A percentile compares a stretch with the other conserved stretches of the same genome.
phyloP scores from a whole-genome alignment of 2,113 vertebrate species.

The Paralichthys olivaceus region DNA sequence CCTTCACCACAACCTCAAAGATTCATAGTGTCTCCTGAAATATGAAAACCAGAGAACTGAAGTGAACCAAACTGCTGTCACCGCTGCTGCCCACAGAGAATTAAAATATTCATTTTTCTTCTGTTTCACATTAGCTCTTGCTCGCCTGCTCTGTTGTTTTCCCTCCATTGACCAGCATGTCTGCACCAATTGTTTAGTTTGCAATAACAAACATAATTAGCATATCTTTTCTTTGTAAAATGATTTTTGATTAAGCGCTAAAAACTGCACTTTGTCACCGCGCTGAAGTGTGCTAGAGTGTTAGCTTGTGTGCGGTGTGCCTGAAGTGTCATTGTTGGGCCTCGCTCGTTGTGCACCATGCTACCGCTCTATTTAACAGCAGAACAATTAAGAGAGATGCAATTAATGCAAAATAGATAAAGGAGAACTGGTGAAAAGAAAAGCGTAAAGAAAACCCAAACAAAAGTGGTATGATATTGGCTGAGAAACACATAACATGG shows the following conservation, averaged over 20 bases:
- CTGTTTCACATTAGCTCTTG: not conserved
- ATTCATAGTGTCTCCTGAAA: conserved; percentile 2
- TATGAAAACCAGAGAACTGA: not conserved
- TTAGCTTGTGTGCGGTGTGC: conserved; percentile 60
- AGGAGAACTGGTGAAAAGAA: conserved; percentile 74
- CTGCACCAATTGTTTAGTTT: conserved; percentile 29
- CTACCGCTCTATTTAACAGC: conserved; percentile 55
- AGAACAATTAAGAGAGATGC: conserved; percentile 66
- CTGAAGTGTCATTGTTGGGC: conserved; percentile 60
- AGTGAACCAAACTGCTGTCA: not conserved
- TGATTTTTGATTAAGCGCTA: conserved; percentile 68
- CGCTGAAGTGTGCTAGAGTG: conserved; percentile 54
- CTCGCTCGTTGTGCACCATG: conserved; percentile 40
- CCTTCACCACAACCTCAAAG: conserved; percentile 2
- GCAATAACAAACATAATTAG: conserved; percentile 62
- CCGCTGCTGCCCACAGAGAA: not conserved
- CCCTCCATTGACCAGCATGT: conserved; percentile 9
- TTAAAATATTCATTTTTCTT: conserved; percentile 10
- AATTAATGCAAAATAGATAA: conserved; percentile 76
- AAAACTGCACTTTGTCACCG: conserved; percentile 46
- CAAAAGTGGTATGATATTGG: conserved; percentile 53
- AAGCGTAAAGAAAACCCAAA: conserved; percentile 52
- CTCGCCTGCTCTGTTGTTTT: not conserved
- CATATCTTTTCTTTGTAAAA: conserved; percentile 62
- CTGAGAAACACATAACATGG: conserved; percentile 61